Evolutionary conservation across 1,140 invertebrate species (phyloP), one percentile per base, ranked within the genome.

Genomic region (Drosophila saltans): DNA sequence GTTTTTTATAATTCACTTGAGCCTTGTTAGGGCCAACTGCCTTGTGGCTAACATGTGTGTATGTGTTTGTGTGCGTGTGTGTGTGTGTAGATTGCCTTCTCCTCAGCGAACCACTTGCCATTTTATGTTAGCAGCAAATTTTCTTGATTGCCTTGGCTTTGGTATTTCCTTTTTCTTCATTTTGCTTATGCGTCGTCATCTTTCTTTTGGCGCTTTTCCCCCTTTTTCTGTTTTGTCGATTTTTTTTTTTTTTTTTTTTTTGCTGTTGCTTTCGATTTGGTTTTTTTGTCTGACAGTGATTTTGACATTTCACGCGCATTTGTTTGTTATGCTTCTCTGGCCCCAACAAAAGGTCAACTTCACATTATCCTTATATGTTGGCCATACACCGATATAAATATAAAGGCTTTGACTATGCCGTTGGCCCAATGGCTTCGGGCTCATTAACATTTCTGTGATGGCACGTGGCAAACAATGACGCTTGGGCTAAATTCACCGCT

Each of bases 231-330:
- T 26, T 45, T 60, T 60, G 30, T 26, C 10, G n/a, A n/a, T n/a
- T n/a, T n/a, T 16, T 16, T 16, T 16, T 0, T 0, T 16, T 16
- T 16, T 16, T 16, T 16, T 16, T 26, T 40, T 60, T 11, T 21
- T 52, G 21, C 45, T 40, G 59, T 67, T 57, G 36, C 21, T 16
- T 30, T 28, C 64, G 24, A n/a, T 39, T 52, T 64, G 24, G 30
- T 30, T 56, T 52, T 45, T 48, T 68, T 59, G 60, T 45, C 65
- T 65, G 80, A 73, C 82, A 88, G 80, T 88, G 83, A 86, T 86
- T 86, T 86, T 86, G 83, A 88, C 84, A 86, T 86, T 86, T 86
- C 83, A 88, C 80, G 83, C 83, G 83, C 83, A 70, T 77, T 86
- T 83, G 78, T 83, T 79, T 88, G 76, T 75, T 78, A 72, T 85